Evolutionary conservation across 2,797 vertebrate species (phyloP).

Genomic region (Diceros bicornis): DNA sequence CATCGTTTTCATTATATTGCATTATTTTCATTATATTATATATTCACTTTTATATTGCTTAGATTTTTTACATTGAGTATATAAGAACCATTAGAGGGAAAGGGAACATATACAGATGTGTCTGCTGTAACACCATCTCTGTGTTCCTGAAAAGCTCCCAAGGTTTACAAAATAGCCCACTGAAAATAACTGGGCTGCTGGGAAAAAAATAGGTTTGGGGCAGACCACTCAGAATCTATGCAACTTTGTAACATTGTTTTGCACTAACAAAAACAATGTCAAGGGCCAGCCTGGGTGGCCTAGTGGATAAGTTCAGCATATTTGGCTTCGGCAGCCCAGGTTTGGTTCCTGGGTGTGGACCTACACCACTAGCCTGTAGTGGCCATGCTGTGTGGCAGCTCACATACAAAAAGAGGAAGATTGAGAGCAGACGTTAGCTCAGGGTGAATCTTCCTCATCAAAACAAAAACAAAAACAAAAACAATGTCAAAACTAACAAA

Average conservation of each 20-base stretch:
- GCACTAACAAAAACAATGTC: neutral
- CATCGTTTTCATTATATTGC: neutral
- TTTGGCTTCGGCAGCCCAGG: no score
- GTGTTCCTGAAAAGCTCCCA: constrained; percentile 24
- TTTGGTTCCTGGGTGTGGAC: no score
- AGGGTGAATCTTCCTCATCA: no score
- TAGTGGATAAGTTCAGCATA: no score
- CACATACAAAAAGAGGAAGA: no score
- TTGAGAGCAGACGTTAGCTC: no score
- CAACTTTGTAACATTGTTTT: neutral
- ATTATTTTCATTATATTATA: neutral
- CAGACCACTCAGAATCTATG: neutral
- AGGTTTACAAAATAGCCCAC: neutral
- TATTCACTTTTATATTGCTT: neutral
- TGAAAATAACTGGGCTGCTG: neutral
- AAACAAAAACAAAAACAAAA: neutral
- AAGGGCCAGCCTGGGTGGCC: neutral
- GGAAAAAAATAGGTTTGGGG: neutral
- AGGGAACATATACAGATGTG: neutral
- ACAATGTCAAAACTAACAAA: constrained; percentile 29
- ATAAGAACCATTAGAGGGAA: neutral
- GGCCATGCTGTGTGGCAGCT: no score
- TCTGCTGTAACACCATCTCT: neutral
- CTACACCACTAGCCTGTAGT: no score
- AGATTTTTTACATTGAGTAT: neutral